Evolutionary conservation across 2,797 vertebrate species (phyloP).

Genomic region (Margarornis squamiger): DNA sequence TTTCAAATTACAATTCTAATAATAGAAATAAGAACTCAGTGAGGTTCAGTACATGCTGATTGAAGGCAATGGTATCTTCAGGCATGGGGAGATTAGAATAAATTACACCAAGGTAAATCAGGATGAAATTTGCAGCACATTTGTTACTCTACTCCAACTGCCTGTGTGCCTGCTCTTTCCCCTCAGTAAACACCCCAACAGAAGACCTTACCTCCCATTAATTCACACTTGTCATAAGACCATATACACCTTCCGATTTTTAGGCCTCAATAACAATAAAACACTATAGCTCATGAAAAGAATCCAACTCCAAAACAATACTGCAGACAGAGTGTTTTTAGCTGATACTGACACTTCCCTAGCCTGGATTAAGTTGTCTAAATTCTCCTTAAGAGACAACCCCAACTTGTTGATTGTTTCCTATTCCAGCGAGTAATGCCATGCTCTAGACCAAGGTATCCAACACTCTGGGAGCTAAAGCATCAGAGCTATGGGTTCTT

Average conservation of each 20-base stretch:
- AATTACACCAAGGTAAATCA: slow-evolving; percentile 21
- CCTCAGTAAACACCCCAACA: neutral
- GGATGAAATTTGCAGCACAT: slow-evolving; percentile 16
- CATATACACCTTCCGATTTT: neutral
- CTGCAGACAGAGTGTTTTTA: neutral
- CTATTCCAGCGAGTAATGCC: neutral
- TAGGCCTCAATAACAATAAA: neutral
- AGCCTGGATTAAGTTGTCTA: neutral
- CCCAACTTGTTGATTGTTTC: neutral
- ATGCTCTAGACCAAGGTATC: neutral
- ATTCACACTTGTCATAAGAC: neutral
- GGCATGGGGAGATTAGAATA: neutral
- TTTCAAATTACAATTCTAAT: slow-evolving; percentile 47
- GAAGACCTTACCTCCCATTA: neutral
- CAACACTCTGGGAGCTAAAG: neutral
- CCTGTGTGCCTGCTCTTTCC: neutral
- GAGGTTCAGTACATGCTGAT: neutral
- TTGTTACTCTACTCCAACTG: neutral
- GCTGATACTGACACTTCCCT: neutral
- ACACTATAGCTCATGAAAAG: neutral
- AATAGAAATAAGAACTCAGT: slow-evolving; percentile 15
- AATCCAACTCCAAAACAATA: neutral
- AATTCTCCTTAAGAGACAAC: neutral
- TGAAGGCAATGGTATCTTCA: neutral
- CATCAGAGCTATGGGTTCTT: neutral